Conservation (phyloP, 2,888 invertebrate species). For the Monoplex corrugatus region DNA sequence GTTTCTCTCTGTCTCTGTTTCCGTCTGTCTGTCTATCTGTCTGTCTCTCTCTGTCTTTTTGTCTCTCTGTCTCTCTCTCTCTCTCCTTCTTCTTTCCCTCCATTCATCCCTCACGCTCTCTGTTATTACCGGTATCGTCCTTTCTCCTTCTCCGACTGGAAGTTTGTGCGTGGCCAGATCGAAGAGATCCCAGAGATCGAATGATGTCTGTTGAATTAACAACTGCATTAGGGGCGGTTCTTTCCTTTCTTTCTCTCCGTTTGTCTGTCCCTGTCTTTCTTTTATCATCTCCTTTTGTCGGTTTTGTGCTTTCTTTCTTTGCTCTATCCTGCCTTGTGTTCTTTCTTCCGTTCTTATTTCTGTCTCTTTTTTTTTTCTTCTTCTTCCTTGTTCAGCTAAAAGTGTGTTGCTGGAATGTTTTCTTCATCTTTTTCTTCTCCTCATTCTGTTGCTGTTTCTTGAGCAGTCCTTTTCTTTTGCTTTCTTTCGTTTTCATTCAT, state of each 20-base stretch:
- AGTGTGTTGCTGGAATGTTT: not conserved
- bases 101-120: too few relatives aligned
- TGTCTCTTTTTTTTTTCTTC: not conserved
- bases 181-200: too few relatives aligned
- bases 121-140: not conserved
- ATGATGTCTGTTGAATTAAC: too few relatives aligned
- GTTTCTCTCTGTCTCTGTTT: not conserved
- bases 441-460: not conserved
- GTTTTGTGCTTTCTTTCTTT: not conserved
- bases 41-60: too few relatives aligned
- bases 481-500: not conserved
- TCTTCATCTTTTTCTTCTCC: not conserved
- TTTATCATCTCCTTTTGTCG: not conserved
- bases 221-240: too few relatives aligned
- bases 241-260: too few relatives aligned
- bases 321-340: too few relatives aligned
- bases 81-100: not conserved
- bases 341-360: not conserved
- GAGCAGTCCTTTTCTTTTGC: not conserved
- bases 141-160: not conserved
- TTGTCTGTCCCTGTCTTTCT: not conserved
- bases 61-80: not conserved
- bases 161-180: too few relatives aligned
- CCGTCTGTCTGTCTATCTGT: not conserved
- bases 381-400: not conserved